A percentile compares a stretch with the other conserved stretches of the same genome.
phyloP scores from a whole-genome alignment of 2,113 vertebrate species.

The Chunga burmeisteri region DNA sequence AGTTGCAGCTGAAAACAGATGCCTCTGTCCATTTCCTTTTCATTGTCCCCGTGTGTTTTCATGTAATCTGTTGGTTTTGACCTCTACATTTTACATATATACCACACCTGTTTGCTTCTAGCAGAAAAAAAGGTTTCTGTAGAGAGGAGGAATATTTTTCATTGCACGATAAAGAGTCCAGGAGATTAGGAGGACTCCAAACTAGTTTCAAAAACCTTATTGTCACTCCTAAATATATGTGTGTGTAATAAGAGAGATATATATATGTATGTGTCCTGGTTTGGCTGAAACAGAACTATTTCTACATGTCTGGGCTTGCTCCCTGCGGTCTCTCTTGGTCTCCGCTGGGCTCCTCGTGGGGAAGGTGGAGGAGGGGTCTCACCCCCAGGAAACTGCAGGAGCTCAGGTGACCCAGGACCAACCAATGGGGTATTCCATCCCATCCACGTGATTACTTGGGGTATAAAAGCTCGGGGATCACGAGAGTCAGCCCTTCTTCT shows the following conservation, averaged over 20 bases:
- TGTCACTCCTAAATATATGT: background rate
- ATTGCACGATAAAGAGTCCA: background rate
- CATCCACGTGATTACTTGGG: too few species aligned
- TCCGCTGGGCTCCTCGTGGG: too few species aligned
- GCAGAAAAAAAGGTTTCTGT: background rate
- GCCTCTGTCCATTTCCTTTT: background rate
- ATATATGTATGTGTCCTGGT: background rate
- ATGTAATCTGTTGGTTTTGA: background rate
- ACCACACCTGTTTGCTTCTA: background rate
- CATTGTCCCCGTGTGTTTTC: background rate
- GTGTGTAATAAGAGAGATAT: background rate
- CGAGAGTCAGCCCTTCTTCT: too few species aligned
- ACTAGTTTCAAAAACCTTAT: background rate
- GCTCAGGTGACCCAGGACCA: too few species aligned
- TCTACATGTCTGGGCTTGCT: too few species aligned
- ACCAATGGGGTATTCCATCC: too few species aligned
- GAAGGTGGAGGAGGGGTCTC: too few species aligned
- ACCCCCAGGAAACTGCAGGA: too few species aligned
- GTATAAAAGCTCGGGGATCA: too few species aligned
- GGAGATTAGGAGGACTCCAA: background rate
- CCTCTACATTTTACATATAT: background rate
- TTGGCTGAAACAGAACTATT: too few species aligned
- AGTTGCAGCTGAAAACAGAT: background rate
- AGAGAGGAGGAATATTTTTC: background rate
- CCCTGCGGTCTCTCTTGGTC: too few species aligned